Evolutionary conservation across 2,113 vertebrate species (phyloP).

Genomic region (Colaptes auratus): DNA sequence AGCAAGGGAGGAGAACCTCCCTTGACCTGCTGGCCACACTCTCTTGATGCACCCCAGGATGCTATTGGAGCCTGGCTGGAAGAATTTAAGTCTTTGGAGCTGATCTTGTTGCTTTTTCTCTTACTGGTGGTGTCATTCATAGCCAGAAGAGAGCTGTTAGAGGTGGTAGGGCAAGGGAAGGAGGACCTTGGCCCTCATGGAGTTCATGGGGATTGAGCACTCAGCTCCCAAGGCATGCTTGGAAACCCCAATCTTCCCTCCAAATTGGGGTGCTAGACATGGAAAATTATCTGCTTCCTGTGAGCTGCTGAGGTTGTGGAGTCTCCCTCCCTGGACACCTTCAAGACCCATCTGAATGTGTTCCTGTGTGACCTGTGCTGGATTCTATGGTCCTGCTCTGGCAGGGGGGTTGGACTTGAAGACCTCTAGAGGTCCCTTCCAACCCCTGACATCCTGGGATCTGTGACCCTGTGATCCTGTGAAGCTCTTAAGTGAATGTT

Average conservation of each 20-base stretch:
- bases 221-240: background rate
- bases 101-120: background rate
- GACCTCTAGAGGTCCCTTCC: no score
- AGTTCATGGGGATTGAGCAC: background rate
- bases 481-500: background rate
- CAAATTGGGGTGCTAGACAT: background rate
- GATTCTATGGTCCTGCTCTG: no score
- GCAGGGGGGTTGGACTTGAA: no score
- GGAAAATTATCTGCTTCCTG: background rate
- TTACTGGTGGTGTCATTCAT: fast-evolving
- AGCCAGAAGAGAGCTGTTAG: background rate
- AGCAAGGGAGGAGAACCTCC: no score
- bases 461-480: no score
- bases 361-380: no score
- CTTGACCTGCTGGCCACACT: no score
- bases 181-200: background rate
- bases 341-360: no score
- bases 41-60: no score
- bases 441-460: no score
- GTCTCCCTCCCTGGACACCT: no score
- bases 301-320: no score
- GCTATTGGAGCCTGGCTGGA: background rate
- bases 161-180: background rate
- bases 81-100: background rate
- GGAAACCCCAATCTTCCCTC: background rate